These are phyloP conservation scores for Pseudochirops corinnae DNA, from an alignment of 2,797 vertebrate species.

Conservation along the genomic window DNA sequence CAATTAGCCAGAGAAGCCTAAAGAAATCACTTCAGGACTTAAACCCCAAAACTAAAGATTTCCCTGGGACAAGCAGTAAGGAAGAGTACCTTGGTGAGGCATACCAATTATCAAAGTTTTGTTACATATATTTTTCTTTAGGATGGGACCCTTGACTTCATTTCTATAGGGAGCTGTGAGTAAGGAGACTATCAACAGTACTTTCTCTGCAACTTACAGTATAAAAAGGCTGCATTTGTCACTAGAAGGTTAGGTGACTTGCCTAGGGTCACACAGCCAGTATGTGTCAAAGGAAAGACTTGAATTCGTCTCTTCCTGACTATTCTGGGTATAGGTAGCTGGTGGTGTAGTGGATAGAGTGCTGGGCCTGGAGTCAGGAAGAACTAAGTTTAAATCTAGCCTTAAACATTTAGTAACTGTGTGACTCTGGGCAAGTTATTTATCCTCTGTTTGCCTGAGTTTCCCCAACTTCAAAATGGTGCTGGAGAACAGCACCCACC, in stretches of 20 bases:
- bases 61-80: neutral
- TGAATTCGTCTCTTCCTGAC: neutral
- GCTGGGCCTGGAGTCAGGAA: neutral
- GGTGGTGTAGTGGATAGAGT: neutral
- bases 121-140: neutral
- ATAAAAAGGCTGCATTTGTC: neutral
- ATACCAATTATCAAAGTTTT: neutral
- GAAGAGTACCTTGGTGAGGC: neutral
- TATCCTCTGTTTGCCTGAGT: neutral
- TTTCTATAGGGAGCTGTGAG: neutral
- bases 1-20: neutral
- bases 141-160: neutral
- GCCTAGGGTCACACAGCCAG: neutral
- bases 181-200: neutral
- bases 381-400: too few species aligned
- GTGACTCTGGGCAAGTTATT: neutral
- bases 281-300: neutral
- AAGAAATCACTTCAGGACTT: neutral
- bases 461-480: neutral
- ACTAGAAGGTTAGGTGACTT: neutral
- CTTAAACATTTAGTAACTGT: neutral
- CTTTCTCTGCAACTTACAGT: neutral
- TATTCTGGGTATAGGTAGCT: neutral
- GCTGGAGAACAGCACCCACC: neutral
- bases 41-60: neutral